Percentiles rank a stretch among this genome's conserved stretches.
These are phyloP conservation scores for Azorinus chamasolen DNA, from an alignment of 2,888 invertebrate species.

Conservation along the genomic window DNA sequence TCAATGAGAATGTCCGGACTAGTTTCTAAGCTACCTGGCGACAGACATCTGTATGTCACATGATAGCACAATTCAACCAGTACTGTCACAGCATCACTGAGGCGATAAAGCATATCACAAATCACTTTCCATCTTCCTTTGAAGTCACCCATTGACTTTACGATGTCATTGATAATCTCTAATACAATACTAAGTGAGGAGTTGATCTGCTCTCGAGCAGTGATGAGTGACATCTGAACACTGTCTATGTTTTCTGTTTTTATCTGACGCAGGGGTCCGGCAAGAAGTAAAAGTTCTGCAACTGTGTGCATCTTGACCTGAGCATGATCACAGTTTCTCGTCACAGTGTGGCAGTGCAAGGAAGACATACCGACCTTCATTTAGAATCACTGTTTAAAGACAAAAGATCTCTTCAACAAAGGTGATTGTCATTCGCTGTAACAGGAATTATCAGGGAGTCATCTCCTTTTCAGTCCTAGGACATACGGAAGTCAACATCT, in stretches of 20 bases:
- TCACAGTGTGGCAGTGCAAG: slow-evolving; percentile 74
- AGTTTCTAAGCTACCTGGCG: slow-evolving; percentile 58
- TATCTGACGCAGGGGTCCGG: slow-evolving; percentile 83
- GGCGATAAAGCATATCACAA: slow-evolving; percentile 75
- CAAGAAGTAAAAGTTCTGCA: slow-evolving; percentile 83
- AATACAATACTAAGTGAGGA: slow-evolving; percentile 43
- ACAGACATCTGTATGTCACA: slow-evolving; percentile 80
- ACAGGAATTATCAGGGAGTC: too few species aligned
- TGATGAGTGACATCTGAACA: slow-evolving; percentile 42
- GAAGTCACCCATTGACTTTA: slow-evolving; percentile 53
- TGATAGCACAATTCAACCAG: slow-evolving; percentile 83
- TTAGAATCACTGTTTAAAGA: slow-evolving; percentile 1
- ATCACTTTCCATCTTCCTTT: slow-evolving; percentile 74
- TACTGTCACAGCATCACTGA: slow-evolving; percentile 78
- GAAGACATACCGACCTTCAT: slow-evolving; percentile 72
- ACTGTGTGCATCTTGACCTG: slow-evolving; percentile 84
- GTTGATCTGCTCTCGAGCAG: slow-evolving; percentile 56
- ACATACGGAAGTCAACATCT: too few species aligned
- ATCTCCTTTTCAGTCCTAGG: too few species aligned
- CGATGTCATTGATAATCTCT: slow-evolving; percentile 53
- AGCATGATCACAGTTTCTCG: slow-evolving; percentile 77
- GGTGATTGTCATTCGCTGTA: too few species aligned
- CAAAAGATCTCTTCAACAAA: too few species aligned
- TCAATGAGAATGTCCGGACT: slow-evolving; percentile 79
- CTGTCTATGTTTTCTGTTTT: slow-evolving; percentile 69